Evolutionary conservation across 2,797 vertebrate genomes (phyloP).

Genomic region (Champsocephalus gunnari): DNA sequence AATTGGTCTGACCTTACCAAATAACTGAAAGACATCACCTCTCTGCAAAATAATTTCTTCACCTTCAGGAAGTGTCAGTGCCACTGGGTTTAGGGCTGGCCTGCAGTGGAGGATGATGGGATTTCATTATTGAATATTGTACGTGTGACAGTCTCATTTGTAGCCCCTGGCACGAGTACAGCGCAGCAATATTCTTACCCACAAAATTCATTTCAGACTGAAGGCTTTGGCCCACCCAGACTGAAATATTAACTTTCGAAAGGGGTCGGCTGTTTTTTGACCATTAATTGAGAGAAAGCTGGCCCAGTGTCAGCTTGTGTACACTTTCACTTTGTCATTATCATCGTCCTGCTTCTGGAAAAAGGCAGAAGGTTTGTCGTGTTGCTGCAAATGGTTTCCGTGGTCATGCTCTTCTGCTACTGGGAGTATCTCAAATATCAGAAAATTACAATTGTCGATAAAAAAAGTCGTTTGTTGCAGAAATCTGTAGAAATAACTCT

Average conservation of each 20-base stretch:
- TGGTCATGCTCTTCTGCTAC: conserved; percentile 17
- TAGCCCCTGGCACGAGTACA: conserved; percentile 54
- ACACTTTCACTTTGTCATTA: conserved; percentile 10
- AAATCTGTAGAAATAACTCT: conserved; percentile 14
- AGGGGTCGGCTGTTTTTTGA: conserved; percentile 17
- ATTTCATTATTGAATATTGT: conserved; percentile 72
- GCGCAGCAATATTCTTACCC: conserved; percentile 59
- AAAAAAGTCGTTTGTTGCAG: neutral
- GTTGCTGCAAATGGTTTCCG: conserved; percentile 19
- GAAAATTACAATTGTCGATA: no score
- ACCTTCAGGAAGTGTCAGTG: conserved; percentile 42
- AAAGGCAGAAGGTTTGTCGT: neutral
- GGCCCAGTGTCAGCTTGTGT: neutral
- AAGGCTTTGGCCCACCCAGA: conserved; percentile 46
- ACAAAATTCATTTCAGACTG: conserved; percentile 64
- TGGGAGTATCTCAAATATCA: neutral
- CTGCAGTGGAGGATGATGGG: conserved; percentile 69
- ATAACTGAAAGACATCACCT: conserved; percentile 39
- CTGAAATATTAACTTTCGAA: conserved; percentile 60
- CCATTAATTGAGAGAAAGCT: conserved; percentile 17
- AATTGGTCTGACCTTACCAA: conserved; percentile 1
- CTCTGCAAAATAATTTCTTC: conserved; percentile 52
- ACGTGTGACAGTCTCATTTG: conserved; percentile 68
- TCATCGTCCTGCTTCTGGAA: conserved; percentile 7
- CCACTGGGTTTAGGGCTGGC: conserved; percentile 51